Evolutionary conservation across 2,797 vertebrate species (phyloP).

Genomic region (Halcyon badia): DNA sequence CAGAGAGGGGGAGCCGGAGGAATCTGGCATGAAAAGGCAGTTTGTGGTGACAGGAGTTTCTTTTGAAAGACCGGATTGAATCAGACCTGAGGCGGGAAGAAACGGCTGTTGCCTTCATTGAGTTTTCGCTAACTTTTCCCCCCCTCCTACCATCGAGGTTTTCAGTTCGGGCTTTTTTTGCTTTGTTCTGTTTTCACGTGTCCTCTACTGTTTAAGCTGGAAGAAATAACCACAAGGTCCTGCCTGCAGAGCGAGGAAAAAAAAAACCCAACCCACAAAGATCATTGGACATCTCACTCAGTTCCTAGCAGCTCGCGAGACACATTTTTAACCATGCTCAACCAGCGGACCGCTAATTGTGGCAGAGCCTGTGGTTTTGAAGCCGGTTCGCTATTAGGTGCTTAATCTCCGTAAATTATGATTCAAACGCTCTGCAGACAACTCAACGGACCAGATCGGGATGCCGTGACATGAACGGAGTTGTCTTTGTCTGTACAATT

Average conservation of each 20-base stretch:
- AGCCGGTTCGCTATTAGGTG: not conserved
- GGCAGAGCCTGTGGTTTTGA: not conserved
- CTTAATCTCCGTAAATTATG: not conserved
- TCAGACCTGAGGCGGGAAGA: slow-evolving; percentile 63
- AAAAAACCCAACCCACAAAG: not conserved
- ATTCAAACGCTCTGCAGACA: not conserved
- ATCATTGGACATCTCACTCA: slow-evolving; percentile 32
- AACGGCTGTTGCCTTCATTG: slow-evolving; percentile 65
- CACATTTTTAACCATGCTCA: not conserved
- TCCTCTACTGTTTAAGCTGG: slow-evolving; percentile 26
- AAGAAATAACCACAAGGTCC: slow-evolving; percentile 1
- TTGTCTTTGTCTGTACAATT: not conserved
- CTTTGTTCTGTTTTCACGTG: slow-evolving; percentile 47
- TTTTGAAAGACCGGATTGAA: slow-evolving; percentile 56
- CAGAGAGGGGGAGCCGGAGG: slow-evolving; percentile 43
- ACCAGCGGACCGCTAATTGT: not conserved
- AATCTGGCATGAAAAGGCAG: slow-evolving; percentile 66
- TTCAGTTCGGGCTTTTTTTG: not conserved
- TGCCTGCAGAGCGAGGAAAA: not conserved
- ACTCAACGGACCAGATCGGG: not conserved
- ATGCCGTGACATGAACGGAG: not conserved
- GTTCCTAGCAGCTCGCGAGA: not conserved
- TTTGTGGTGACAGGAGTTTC: slow-evolving; percentile 60
- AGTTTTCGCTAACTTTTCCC: slow-evolving; percentile 22
- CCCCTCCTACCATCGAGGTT: slow-evolving; percentile 14